Conservation (phyloP, 2,797 vertebrate genomes). For the Streptopelia turtur region DNA sequence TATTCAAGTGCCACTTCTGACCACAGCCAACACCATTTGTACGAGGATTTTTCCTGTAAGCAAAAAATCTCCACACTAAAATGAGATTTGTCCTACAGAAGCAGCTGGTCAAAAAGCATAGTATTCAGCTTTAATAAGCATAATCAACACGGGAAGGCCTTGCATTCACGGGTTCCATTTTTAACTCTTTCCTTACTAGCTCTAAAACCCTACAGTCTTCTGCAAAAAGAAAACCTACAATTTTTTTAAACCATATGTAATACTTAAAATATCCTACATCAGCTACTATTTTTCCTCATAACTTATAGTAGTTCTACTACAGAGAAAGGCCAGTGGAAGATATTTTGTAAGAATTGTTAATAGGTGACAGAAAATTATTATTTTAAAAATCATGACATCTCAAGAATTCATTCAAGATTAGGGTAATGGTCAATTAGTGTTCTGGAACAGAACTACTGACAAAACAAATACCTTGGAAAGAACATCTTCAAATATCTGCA, state of each 20-base stretch:
- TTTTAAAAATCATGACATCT: neutral
- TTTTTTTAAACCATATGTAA: neutral
- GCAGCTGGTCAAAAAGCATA: slow-evolving; percentile 60
- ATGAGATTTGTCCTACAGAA: slow-evolving; percentile 35
- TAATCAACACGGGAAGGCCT: slow-evolving; percentile 11
- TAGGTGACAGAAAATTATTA: neutral
- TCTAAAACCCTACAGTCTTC: neutral
- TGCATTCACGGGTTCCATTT: neutral
- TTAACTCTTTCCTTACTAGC: slow-evolving; percentile 32
- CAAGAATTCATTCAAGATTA: neutral
- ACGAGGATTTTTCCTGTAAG: slow-evolving; percentile 47
- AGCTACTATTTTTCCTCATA: neutral
- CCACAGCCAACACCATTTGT: slow-evolving; percentile 19
- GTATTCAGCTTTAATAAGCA: slow-evolving; percentile 60
- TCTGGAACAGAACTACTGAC: neutral
- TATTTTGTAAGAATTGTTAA: neutral
- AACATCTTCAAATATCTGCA: neutral
- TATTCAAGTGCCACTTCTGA: slow-evolving; percentile 22
- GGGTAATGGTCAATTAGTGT: neutral
- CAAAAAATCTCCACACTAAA: slow-evolving; percentile 40
- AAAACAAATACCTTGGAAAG: neutral
- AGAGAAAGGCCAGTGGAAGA: neutral
- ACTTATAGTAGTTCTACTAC: neutral
- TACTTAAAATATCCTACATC: neutral
- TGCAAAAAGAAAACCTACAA: neutral